Base-by-base conservation (phyloP, 2,113 vertebrate species). In the Passer domesticus region DNA sequence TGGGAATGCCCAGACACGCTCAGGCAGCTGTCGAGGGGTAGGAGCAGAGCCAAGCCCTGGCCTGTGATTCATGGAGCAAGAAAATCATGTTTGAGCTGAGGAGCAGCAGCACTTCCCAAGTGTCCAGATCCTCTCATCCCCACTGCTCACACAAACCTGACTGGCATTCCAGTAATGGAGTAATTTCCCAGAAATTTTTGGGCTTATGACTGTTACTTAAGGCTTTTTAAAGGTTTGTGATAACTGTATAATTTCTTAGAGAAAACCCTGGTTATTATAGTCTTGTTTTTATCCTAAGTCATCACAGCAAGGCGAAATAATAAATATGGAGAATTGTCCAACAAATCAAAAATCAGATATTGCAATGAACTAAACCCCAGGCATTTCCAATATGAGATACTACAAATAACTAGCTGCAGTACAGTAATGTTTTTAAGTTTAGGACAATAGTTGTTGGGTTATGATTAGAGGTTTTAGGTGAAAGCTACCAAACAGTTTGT, bases 181-280 rank as follows among this genome's bases (percentile, higher is more conserved):
- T 3, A 0, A 0, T 39, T 72, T 52, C 41, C 11, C 22, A 1
- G 41, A 64, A 21, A 4, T 0, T 7, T 52, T 56, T 47, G 4
- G n/a, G 16, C 3, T 59, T 63, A 24, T 0, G 23, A 33, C 23
- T 62, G 21, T 31, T 58, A 41, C 3, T 9, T 41, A 25, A 73
- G 14, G 50, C 13, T 81, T 63, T 78, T 43, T 20, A 35, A 68
- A 85, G 58, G 35, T 31, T 59, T 43, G 9, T 22, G 9, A n/a
- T 39, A 52, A 46, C 11, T 1, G 0, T 30, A 11, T 3, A 0
- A 0, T 15, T 74, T 43, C n/a, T 75, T 49, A 41, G 44, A 25
- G 53, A 81, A 80, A 77, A 78, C 12, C 37, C 8, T 59, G 16
- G 4, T 63, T 75, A 22, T 35, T 43, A 24, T 11, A 44, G 6